A percentile compares a stretch with the other conserved stretches of the same genome.
phyloP scores from a whole-genome alignment of 2,113 vertebrate species.

The Hystrix cristata region DNA sequence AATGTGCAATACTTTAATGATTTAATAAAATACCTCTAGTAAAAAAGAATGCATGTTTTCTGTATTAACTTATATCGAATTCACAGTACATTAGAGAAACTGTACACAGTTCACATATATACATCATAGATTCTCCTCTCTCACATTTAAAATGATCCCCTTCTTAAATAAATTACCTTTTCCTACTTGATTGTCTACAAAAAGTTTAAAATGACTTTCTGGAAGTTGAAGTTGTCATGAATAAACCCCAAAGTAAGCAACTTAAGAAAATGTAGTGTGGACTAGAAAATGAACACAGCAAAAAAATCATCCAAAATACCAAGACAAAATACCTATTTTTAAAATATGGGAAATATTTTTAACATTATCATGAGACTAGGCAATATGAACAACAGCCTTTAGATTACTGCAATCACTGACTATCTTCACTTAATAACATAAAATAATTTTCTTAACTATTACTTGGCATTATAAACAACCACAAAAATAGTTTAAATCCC shows the following conservation, averaged over 20 bases:
- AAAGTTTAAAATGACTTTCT: not conserved
- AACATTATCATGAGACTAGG: not conserved
- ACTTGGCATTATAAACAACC: not conserved
- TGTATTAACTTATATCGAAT: not conserved
- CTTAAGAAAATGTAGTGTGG: not conserved
- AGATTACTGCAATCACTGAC: not conserved
- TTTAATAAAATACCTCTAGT: not conserved
- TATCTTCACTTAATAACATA: not conserved
- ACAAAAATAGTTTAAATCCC: not conserved
- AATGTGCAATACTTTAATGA: not conserved
- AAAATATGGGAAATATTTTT: not conserved
- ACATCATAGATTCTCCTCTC: not conserved
- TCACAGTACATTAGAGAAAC: not conserved
- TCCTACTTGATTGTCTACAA: not conserved
- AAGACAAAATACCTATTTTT: slow-evolving; percentile 47
- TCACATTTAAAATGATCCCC: not conserved
- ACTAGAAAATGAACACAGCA: not conserved
- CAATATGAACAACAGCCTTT: not conserved
- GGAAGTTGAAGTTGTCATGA: not conserved
- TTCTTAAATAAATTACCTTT: not conserved
- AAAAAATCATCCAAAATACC: not conserved
- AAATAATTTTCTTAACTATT: not conserved
- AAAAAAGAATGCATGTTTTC: not conserved
- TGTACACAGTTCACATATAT: not conserved
- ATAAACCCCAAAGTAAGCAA: not conserved